Evolutionary conservation across 2,888 invertebrate species (phyloP).

Genomic region (Parnassius apollo): DNA sequence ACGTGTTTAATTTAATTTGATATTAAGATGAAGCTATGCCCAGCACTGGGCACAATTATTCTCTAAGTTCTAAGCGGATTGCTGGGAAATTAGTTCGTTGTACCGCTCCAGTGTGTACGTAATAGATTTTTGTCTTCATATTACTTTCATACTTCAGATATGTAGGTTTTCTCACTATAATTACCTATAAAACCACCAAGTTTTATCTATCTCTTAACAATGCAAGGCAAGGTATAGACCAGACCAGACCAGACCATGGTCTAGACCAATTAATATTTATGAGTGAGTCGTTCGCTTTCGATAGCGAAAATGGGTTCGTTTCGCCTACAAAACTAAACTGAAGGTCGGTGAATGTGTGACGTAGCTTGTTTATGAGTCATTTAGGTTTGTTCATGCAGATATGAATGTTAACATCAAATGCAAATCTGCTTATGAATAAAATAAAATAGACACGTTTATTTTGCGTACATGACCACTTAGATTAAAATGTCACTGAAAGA

Average conservation of each 20-base stretch:
- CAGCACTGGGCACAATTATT: too few species aligned
- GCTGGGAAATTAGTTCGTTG: too few species aligned
- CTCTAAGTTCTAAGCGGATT: too few species aligned
- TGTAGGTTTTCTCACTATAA: too few species aligned
- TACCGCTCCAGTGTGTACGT: too few species aligned
- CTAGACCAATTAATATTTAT: constrained; percentile 6
- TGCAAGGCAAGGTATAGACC: too few species aligned
- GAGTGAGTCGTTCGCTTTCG: neutral
- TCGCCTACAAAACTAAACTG: constrained; percentile 22
- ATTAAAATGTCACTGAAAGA: neutral
- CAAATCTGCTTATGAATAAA: constrained; percentile 2
- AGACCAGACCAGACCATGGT: too few species aligned
- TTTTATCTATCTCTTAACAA: neutral
- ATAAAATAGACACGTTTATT: neutral
- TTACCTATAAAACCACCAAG: too few species aligned
- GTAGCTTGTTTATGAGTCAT: constrained; percentile 14
- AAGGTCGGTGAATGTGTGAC: constrained; percentile 5
- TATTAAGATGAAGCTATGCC: too few species aligned
- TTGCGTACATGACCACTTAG: neutral
- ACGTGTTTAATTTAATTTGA: too few species aligned
- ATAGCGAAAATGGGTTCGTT: constrained; percentile 15
- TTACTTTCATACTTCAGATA: too few species aligned
- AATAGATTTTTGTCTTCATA: too few species aligned
- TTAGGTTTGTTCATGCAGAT: neutral
- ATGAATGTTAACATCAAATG: constrained; percentile 9